Conservation (phyloP, 1,140 invertebrate genomes). For the Drosophila navojoa region DNA sequence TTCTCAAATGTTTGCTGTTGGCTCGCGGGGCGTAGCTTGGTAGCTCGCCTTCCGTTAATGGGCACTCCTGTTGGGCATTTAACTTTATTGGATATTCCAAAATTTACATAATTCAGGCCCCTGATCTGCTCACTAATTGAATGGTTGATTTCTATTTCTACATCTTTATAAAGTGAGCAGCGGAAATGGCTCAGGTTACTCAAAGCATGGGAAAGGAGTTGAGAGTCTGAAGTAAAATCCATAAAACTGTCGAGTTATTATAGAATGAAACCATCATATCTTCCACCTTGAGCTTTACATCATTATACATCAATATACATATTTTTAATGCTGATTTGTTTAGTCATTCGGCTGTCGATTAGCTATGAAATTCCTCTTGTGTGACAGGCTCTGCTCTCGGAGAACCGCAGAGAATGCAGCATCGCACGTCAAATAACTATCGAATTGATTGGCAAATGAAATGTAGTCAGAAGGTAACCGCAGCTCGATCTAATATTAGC, state of each 20-base stretch:
- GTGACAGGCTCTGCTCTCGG: constrained; percentile 19
- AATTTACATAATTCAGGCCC: constrained; percentile 49
- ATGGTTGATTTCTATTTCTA: constrained; percentile 28
- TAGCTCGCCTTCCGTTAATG: constrained; percentile 13
- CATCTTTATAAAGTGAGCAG: constrained; percentile 24
- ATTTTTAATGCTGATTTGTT: neutral
- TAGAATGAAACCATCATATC: neutral
- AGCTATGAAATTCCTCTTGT: constrained; percentile 5
- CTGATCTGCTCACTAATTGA: constrained; percentile 26
- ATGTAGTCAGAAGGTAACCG: neutral
- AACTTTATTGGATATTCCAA: constrained; percentile 15
- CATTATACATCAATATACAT: neutral
- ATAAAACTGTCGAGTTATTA: constrained; percentile 5
- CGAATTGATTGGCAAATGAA: constrained; percentile 8
- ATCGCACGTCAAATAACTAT: constrained; percentile 40
- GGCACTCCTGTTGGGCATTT: constrained; percentile 19
- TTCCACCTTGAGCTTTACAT: neutral
- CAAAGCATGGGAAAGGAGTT: constrained; percentile 13
- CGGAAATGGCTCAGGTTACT: constrained; percentile 29
- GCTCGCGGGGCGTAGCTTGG: constrained; percentile 28
- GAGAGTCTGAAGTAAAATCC: neutral
- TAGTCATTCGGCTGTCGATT: neutral
- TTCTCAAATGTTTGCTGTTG: neutral
- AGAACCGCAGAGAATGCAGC: constrained; percentile 13
- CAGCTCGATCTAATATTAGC: constrained; percentile 27